phyloP scores from a whole-genome alignment of 2,113 vertebrate genomes.

The Lophochroa leadbeateri region DNA sequence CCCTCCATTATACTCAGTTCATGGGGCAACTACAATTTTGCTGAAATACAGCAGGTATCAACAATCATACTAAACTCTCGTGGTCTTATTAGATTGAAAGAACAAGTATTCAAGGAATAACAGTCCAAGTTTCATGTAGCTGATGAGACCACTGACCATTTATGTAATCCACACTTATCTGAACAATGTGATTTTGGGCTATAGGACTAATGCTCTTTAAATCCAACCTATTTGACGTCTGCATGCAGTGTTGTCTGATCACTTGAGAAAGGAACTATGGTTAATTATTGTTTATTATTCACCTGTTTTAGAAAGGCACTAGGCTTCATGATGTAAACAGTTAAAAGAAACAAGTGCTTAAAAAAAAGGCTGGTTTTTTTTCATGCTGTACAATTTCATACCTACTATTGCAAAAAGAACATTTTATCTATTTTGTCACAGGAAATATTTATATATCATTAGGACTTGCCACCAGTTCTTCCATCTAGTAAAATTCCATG shows the following conservation, averaged over 20 bases:
- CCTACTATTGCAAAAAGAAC: not conserved
- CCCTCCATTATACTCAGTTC: not conserved
- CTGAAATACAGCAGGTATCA: not conserved
- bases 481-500: not conserved
- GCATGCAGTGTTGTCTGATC: not conserved
- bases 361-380: not conserved
- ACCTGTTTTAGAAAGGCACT: not conserved
- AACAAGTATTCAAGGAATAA: not conserved
- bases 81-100: not conserved
- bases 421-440: not conserved
- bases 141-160: not conserved
- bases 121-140: not conserved
- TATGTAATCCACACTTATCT: not conserved
- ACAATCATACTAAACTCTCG: not conserved
- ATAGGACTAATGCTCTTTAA: not conserved
- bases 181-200: not conserved
- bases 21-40: not conserved
- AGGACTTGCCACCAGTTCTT: not conserved
- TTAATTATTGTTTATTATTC: not conserved
- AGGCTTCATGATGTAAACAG: not conserved
- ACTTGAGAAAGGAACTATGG: not conserved
- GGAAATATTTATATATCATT: constrained; percentile 1
- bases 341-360: not conserved
- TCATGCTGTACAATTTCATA: not conserved
- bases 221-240: not conserved